Percentiles rank a stretch among this genome's conserved stretches.
Evolutionary conservation across 2,888 invertebrate genomes (phyloP).

Genomic region (Epistrophella euchroma): DNA sequence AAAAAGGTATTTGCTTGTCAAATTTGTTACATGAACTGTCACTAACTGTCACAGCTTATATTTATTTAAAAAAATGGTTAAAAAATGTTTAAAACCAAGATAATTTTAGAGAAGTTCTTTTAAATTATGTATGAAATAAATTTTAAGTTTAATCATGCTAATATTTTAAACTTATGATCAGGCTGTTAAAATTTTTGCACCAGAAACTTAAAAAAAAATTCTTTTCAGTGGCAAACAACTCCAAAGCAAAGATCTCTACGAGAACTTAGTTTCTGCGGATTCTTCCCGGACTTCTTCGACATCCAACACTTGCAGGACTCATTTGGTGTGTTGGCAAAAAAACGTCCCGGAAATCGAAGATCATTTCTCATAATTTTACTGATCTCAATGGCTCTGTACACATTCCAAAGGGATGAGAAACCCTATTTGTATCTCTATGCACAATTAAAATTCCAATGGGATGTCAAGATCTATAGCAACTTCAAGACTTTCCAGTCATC

Average conservation of each 20-base stretch:
- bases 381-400: conserved; percentile 90
- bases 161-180: too few species aligned
- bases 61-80: too few species aligned
- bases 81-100: too few species aligned
- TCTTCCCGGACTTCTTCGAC: conserved; percentile 90
- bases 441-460: conserved; percentile 89
- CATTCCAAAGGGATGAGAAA: conserved; percentile 93
- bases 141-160: too few species aligned
- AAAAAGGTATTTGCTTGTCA: too few species aligned
- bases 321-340: conserved; percentile 86
- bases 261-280: conserved; percentile 86
- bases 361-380: conserved; percentile 89
- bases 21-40: too few species aligned
- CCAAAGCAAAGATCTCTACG: conserved; percentile 86
- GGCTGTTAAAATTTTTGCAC: too few species aligned
- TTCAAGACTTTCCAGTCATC: conserved; percentile 90
- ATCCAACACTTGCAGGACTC: conserved; percentile 88
- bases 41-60: too few species aligned
- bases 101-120: too few species aligned
- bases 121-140: too few species aligned
- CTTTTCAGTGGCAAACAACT: conserved; percentile 87
- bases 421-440: conserved; percentile 91
- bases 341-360: conserved; percentile 86
- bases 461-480: conserved; percentile 87
- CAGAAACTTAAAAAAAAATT: background rate